These are phyloP conservation scores for Microcebus lehilahytsara DNA, from an alignment of 2,113 vertebrate species.

Conservation along the genomic window DNA sequence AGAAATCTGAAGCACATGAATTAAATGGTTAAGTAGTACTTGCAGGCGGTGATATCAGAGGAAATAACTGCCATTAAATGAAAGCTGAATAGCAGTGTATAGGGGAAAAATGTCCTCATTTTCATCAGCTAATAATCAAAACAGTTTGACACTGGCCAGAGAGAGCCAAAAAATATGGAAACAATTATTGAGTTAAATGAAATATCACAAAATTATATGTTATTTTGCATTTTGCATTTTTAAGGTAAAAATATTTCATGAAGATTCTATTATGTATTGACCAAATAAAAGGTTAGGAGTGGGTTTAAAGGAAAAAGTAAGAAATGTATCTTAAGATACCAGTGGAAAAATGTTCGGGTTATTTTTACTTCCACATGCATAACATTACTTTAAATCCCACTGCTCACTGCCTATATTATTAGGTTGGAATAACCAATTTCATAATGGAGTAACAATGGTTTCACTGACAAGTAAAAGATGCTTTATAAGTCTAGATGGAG, in stretches of 20 bases:
- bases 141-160: constrained; percentile 80
- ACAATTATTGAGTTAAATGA: constrained; percentile 80
- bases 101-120: constrained; percentile 76
- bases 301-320: constrained; percentile 47
- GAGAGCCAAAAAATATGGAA: constrained; percentile 84
- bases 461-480: constrained; percentile 40
- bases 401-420: neutral
- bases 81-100: constrained; percentile 74
- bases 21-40: constrained; percentile 78
- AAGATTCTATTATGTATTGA: constrained; percentile 66
- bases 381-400: constrained; percentile 42
- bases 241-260: constrained; percentile 76
- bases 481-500: neutral
- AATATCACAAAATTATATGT: constrained; percentile 73
- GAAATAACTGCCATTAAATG: constrained; percentile 82
- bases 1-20: constrained; percentile 48
- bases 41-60: constrained; percentile 74
- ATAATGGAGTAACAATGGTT: constrained; percentile 20
- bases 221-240: constrained; percentile 76
- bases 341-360: neutral
- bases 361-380: neutral
- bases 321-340: constrained; percentile 55
- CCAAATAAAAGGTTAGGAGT: constrained; percentile 21
- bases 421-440: neutral
- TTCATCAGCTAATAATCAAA: constrained; percentile 85